Conservation (phyloP, 2,113 vertebrate genomes). For the Pimephales promelas region DNA sequence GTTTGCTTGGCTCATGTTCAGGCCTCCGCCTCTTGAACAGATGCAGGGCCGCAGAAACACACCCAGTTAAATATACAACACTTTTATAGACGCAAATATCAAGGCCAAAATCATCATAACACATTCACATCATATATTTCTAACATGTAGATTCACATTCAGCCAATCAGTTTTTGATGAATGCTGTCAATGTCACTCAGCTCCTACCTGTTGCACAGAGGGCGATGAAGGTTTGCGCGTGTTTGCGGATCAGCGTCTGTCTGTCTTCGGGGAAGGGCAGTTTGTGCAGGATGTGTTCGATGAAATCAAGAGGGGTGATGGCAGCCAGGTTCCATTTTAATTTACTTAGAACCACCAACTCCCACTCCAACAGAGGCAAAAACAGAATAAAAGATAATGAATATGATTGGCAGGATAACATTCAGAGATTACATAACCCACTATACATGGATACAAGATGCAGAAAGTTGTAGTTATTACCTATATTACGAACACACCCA, state of each 20-base stretch:
- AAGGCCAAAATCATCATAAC: constrained; percentile 22
- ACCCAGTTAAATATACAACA: constrained; percentile 64
- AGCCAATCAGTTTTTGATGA: neutral
- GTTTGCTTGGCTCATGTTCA: constrained; percentile 68
- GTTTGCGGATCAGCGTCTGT: constrained; percentile 88
- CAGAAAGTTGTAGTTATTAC: neutral
- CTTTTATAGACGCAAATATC: constrained; percentile 57
- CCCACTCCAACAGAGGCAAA: constrained; percentile 84
- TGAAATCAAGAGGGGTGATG: constrained; percentile 92
- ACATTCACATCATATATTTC: neutral
- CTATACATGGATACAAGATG: neutral
- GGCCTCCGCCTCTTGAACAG: constrained; percentile 72
- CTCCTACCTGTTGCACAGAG: constrained; percentile 92
- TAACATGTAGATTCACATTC: neutral
- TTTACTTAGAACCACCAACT: constrained; percentile 92
- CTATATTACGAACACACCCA: neutral
- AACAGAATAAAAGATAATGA: neutral
- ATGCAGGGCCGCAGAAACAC: constrained; percentile 71
- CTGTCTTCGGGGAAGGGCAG: constrained; percentile 89
- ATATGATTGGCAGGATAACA: neutral
- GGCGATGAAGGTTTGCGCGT: constrained; percentile 92
- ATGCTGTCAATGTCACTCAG: neutral
- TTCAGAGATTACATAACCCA: neutral
- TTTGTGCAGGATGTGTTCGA: constrained; percentile 91
- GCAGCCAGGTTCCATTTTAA: constrained; percentile 99